Base-by-base conservation (phyloP, 2,888 invertebrate species). In the Drosophila mayaguana region DNA sequence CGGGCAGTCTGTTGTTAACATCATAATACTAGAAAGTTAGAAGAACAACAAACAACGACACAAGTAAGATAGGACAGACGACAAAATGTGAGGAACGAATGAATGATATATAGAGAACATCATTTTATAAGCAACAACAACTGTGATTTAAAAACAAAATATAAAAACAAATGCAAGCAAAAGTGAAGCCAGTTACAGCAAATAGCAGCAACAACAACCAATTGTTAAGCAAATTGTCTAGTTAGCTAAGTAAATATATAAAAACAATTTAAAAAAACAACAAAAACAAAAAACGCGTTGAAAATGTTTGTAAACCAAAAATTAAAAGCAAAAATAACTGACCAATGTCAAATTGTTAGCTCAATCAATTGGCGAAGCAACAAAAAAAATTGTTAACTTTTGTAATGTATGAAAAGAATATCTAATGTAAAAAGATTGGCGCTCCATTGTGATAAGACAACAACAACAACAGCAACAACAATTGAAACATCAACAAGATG, bases 41-140 rank as follows among this genome's bases (percentile, higher is more conserved):
- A 60, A 56, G 53, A 69, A 50, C 63, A 70, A 54, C 77, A 73
- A 74, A 43, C 59, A 62, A 74, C 74, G 57, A 70, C 51, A 61
- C 55, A 56, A 61, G 48, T 46, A 60, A 63, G 50, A 63, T 57
- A 40, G 56, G 40, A 36, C 54, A 54, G 40, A 54, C 12, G 51
- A 50, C 32, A 28, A 50, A 53, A 38, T 59, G 55, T 36, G 48
- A 60, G 45, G 20, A 69, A 42, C 3, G 25, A 55, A 42, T 11
- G 20, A 25, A 61, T 61, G 64, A 63, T 32, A 32, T 50, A 20
- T 79, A 72, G 72, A 72, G 71, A 75, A 87, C 73, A 89, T 85
- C 83, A 88, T 89, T 83, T 85, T 83, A 88, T 88, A 83, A 87
- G 89, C 83, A 88, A 88, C 89, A 84, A 81, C 78, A 89, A 89